Evolutionary conservation across 1,140 invertebrate species (phyloP), one percentile per base, ranked within the genome.

Genomic region (Drosophila chauvacae): DNA sequence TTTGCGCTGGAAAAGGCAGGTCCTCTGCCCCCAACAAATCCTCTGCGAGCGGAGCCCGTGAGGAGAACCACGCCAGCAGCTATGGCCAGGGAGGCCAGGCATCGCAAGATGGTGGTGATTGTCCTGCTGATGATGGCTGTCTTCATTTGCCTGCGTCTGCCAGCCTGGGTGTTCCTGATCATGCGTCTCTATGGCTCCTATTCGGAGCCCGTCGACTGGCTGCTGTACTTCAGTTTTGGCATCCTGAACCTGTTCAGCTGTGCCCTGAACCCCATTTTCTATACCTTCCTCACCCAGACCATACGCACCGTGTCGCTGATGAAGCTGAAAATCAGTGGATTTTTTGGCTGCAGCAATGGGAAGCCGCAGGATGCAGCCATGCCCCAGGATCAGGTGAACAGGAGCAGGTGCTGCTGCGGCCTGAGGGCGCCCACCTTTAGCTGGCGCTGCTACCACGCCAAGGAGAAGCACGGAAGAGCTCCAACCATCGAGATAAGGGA

Each of bases 261-360:
- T 26, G 92, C 93, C 2, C 30, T 95, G 4, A 94, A 95, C 92
- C 94, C 94, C 3, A 92, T 95, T 35, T 82, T 95, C 4, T 95
- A 95, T 65, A 93, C 94, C 0, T 95, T 94, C 73, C 81, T 95
- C 3, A 93, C 93, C 20, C 92, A 94, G 64, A 93, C 94, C 9
- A 84, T 94, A 3, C 68, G 75, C 28, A 80, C 75, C 7, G 39
- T 78, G 18, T 63, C 73, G 13, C 48, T 47, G 56, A 35, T 91
- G 1, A 91, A 81, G 35, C 61, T 64, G 20, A 53, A 45, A n/a
- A 18, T 80, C 1, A n/a, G 11, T 0, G 13, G 55, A 4, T 50
- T 78, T 4, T 5, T 68, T 4, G 76, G 77, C 35, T 85, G 83
- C 14, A 16, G n/a, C 2, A n/a, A 9, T 9, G 35, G 45, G 18